Evolutionary conservation across 2,888 invertebrate genomes (phyloP).

Genomic region (Calliphora vomitoria): DNA sequence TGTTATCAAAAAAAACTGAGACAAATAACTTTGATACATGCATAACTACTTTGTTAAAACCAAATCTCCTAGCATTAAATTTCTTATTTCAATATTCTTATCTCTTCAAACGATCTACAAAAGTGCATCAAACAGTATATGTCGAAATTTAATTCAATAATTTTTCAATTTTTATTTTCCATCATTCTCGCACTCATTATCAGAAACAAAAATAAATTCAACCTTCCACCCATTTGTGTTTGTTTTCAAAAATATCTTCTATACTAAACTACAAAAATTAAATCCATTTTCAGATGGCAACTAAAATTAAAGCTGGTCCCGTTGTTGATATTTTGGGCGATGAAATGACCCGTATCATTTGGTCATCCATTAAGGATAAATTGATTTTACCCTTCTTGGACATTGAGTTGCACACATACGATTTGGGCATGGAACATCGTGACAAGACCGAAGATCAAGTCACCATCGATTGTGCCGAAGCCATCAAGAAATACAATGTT

Average conservation of each 20-base stretch:
- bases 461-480: constrained; percentile 98
- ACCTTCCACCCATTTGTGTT: neutral
- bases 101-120: too few species aligned
- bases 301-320: constrained; percentile 92
- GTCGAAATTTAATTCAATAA: too few species aligned
- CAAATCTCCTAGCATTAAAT: too few species aligned
- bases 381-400: constrained; percentile 98
- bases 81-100: too few species aligned
- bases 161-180: too few species aligned
- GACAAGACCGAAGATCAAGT: constrained; percentile 98
- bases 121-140: too few species aligned
- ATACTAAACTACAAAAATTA: neutral
- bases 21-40: too few species aligned
- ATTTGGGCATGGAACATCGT: constrained; percentile 97
- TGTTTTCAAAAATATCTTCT: neutral
- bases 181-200: too few species aligned
- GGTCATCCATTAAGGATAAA: constrained; percentile 99
- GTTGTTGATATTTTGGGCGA: constrained; percentile 97
- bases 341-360: constrained; percentile 98
- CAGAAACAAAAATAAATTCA: neutral
- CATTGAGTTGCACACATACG: constrained; percentile 96
- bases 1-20: too few species aligned
- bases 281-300: constrained; percentile 81
- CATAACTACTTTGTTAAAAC: too few species aligned
- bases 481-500: constrained; percentile 98